Conservation (phyloP, 2,888 invertebrate genomes). For the Drosophila parthenogenetica region DNA sequence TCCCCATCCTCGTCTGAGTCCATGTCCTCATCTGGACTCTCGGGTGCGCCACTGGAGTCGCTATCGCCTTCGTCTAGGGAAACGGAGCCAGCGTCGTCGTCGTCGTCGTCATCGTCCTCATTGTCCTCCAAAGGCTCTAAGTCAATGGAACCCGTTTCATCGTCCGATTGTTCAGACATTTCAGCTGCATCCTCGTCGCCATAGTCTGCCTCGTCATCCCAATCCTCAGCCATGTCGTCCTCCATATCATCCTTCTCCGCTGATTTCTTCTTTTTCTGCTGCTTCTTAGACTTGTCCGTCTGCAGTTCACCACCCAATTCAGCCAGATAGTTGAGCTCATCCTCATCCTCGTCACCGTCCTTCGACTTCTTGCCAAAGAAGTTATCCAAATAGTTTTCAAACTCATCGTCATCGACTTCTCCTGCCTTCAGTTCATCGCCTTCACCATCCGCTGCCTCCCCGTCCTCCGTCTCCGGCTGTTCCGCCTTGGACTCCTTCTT, state of each 20-base stretch:
- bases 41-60: constrained; percentile 71
- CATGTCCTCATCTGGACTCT: constrained; percentile 63
- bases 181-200: constrained; percentile 68
- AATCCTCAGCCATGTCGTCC: constrained; percentile 82
- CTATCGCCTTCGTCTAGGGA: constrained; percentile 66
- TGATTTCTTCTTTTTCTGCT: constrained; percentile 77
- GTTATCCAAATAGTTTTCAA: constrained; percentile 86
- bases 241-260: constrained; percentile 83
- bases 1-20: constrained; percentile 54
- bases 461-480: constrained; percentile 55
- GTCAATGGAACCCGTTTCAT: constrained; percentile 79
- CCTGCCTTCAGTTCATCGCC: constrained; percentile 88
- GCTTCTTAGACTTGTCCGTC: constrained; percentile 63
- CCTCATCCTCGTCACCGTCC: constrained; percentile 86
- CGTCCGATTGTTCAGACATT: constrained; percentile 79
- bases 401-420: constrained; percentile 89
- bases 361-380: constrained; percentile 86
- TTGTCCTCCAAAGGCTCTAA: constrained; percentile 60
- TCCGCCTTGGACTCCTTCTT: constrained; percentile 46
- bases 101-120: constrained; percentile 71
- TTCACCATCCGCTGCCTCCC: constrained; percentile 85
- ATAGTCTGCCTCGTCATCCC: constrained; percentile 71
- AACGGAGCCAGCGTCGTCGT: constrained; percentile 68
- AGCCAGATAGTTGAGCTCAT: constrained; percentile 89
- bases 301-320: constrained; percentile 87